Evolutionary conservation across 1,140 invertebrate genomes (phyloP).

Genomic region (Streblospio benedicti): DNA sequence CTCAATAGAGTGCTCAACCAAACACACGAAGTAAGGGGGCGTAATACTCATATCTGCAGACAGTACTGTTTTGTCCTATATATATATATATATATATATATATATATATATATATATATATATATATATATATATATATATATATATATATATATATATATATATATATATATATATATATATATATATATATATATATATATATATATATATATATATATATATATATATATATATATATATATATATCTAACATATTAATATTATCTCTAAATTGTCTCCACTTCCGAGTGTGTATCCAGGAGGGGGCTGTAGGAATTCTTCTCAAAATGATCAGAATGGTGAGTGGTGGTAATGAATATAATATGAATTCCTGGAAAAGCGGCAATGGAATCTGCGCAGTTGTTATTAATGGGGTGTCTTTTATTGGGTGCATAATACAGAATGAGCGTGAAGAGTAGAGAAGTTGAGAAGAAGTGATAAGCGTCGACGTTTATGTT

Average conservation of each 20-base stretch:
- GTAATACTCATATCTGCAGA: neutral
- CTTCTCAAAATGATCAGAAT: neutral
- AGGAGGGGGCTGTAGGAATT: neutral
- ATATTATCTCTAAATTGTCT: neutral
- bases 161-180: neutral
- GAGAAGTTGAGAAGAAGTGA: too few relatives aligned
- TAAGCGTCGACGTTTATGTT: too few relatives aligned
- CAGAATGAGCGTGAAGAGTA: too few relatives aligned
- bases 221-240: slow-evolving; percentile 7
- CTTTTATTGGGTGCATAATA: neutral
- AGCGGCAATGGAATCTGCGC: neutral
- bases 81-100: slow-evolving; percentile 7
- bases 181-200: neutral
- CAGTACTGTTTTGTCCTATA: neutral
- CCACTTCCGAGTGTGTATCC: neutral
- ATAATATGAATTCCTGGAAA: neutral
- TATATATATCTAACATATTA: neutral
- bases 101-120: slow-evolving; percentile 7
- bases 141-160: slow-evolving; percentile 4
- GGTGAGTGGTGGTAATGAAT: neutral
- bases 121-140: slow-evolving; percentile 7
- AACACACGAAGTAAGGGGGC: too few relatives aligned
- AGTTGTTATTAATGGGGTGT: neutral
- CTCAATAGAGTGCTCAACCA: too few relatives aligned
- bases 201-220: slow-evolving; percentile 5